Evolutionary conservation across 2,797 vertebrate genomes (phyloP), one percentile per base, ranked within the genome.

Genomic region (Alectoris magna): DNA sequence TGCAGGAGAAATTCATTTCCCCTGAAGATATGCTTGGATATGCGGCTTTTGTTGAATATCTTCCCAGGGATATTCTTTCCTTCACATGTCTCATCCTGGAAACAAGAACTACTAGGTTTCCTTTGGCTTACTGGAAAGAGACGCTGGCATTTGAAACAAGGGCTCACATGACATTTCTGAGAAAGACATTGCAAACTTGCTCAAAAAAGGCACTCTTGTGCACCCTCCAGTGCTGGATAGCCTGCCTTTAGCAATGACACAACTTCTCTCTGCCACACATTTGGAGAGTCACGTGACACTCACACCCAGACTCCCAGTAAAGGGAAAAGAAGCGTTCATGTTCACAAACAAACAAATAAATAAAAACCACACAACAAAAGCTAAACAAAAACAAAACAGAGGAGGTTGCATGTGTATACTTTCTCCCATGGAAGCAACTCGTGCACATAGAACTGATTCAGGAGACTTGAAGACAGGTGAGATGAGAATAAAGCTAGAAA

Each of bases 341-440:
- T 16, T 63, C 62, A 21, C 18, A 41, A 12, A 55, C 31, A 31
- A 9, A 53, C 26, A 53, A 29, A 29, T 15, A 53, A 29, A 53
- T 26, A 27, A 53, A 53, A 29, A 10, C 16, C 27, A 55, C 27
- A 29, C 9, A 53, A 21, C 53, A 56, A 56, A 56, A 56, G 11
- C 31, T 7, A 56, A 56, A n/a, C 17, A 62, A 31, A 43, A 46
- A 43, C 23, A 8, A 60, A 58, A 22, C 1, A 2, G 24, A 53
- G 13, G 4, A 46, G 12, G 12, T 16, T 77, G 2, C 4, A 21
- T 63, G 87, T 46, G 22, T 17, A 43, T 0, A 1, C 0, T 7
- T 78, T n/a, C 21, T 91, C 84, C 77, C 56, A 63, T 2, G 3
- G 31, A 78, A 66, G 29, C 2, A 76, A 84, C 12, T 29, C 26